Conservation (phyloP, 2,888 invertebrate species). For the Eristalis intricaria region DNA sequence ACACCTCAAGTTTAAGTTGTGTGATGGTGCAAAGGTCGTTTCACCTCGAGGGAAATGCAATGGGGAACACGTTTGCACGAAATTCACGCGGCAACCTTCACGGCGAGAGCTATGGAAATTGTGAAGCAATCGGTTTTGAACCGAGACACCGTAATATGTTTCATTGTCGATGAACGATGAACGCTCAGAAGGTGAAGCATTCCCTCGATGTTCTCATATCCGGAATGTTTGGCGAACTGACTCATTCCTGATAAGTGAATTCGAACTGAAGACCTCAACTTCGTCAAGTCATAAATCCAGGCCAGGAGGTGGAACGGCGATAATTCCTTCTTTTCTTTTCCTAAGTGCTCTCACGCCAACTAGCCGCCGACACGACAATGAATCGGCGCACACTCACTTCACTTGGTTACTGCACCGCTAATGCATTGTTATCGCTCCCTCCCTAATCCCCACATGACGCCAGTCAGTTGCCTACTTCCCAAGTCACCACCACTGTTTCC, state of each 20-base stretch:
- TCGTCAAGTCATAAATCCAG: background rate
- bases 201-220: background rate
- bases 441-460: conserved; percentile 47
- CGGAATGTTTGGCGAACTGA: background rate
- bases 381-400: conserved; percentile 43
- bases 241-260: background rate
- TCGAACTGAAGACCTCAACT: background rate
- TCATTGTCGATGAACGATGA: background rate
- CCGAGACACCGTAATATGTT: too few species aligned
- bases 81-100: background rate
- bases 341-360: conserved; percentile 25
- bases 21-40: background rate
- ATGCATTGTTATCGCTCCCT: conserved; percentile 57
- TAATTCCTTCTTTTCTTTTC: background rate
- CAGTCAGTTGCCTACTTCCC: conserved; percentile 44
- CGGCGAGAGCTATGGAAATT: background rate
- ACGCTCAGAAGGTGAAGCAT: background rate
- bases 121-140: too few species aligned
- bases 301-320: background rate
- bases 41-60: background rate
- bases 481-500: conserved; percentile 20
- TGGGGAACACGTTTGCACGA: background rate
- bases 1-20: background rate
- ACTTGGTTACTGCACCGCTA: conserved; percentile 39
- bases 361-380: conserved; percentile 23